A percentile compares a stretch with the other conserved stretches of the same genome.
These are phyloP conservation scores for Thaumetopoea pityocampa DNA, from an alignment of 1,140 invertebrate species.

Conservation along the genomic window DNA sequence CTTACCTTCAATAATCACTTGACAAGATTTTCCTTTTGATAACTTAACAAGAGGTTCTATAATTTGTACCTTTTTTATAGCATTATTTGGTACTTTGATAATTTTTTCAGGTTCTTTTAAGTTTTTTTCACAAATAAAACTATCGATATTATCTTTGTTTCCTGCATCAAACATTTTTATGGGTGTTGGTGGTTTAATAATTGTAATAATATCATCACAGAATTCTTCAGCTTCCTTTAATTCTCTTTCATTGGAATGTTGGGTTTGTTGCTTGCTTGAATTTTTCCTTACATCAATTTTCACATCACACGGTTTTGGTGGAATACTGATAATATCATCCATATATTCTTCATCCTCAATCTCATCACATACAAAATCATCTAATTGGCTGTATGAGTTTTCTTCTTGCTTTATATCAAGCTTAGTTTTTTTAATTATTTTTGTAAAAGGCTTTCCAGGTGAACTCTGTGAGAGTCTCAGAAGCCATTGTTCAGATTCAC, in stretches of 20 bases:
- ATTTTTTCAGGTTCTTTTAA: conserved; percentile 8
- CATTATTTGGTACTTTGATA: conserved; percentile 10
- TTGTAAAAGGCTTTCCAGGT: conserved; percentile 46
- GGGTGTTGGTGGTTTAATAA: neutral
- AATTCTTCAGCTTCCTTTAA: conserved; percentile 15
- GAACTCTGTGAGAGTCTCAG: conserved; percentile 55
- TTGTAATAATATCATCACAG: conserved; percentile 15
- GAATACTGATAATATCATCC: conserved; percentile 42
- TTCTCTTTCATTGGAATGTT: conserved; percentile 1
- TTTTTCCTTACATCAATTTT: neutral
- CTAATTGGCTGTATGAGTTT: conserved; percentile 57
- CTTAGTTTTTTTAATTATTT: conserved; percentile 20
- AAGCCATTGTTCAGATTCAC: conserved; percentile 55
- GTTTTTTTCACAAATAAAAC: conserved; percentile 3
- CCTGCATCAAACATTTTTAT: conserved; percentile 1
- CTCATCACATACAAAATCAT: conserved; percentile 32
- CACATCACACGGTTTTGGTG: conserved; percentile 12
- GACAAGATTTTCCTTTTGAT: conserved; percentile 26
- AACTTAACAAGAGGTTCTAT: conserved; percentile 33
- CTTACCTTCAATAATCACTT: conserved; percentile 30
- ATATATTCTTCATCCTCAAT: conserved; percentile 33
- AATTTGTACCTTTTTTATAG: conserved; percentile 38
- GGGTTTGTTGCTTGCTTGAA: neutral
- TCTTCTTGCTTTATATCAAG: conserved; percentile 30
- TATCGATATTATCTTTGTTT: conserved; percentile 25